These are phyloP conservation scores for Clanis bilineata DNA, from an alignment of 2,888 invertebrate genomes.

Conservation along the genomic window DNA sequence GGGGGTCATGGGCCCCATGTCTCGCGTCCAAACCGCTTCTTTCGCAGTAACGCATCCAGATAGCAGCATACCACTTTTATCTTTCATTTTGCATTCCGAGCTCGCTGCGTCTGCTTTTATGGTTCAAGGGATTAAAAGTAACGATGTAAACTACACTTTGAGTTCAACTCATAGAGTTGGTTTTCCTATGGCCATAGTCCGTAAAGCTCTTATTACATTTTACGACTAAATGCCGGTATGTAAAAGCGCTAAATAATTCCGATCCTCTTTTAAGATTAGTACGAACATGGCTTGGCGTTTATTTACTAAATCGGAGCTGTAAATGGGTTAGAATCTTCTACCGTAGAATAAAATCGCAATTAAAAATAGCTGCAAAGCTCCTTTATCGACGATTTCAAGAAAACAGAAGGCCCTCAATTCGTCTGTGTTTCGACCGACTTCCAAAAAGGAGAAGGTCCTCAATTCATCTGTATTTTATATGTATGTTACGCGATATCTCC, in stretches of 20 bases:
- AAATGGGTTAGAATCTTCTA: not conserved
- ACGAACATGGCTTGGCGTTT: not conserved
- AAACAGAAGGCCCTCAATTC: too few species aligned
- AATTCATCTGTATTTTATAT: too few species aligned
- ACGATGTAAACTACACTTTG: not conserved
- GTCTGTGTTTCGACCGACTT: too few species aligned
- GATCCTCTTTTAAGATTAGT: slow-evolving; percentile 8
- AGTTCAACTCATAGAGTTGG: not conserved
- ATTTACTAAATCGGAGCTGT: not conserved
- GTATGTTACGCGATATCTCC: too few species aligned
- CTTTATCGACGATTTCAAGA: too few species aligned
- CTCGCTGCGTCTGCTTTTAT: slow-evolving; percentile 29
- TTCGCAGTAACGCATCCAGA: slow-evolving; percentile 26
- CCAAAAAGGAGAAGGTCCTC: too few species aligned
- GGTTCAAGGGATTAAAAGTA: not conserved
- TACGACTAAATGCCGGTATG: slow-evolving; percentile 2
- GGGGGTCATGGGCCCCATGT: not conserved
- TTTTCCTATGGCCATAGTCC: not conserved
- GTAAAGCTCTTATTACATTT: not conserved
- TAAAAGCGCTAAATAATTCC: slow-evolving; percentile 2
- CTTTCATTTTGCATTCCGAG: slow-evolving; percentile 41
- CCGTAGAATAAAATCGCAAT: too few species aligned
- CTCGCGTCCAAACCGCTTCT: not conserved
- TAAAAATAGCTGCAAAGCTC: too few species aligned
- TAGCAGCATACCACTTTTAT: slow-evolving; percentile 36